Evolutionary conservation across 1,140 invertebrate genomes (phyloP).

Genomic region (Brachionus angularis): DNA sequence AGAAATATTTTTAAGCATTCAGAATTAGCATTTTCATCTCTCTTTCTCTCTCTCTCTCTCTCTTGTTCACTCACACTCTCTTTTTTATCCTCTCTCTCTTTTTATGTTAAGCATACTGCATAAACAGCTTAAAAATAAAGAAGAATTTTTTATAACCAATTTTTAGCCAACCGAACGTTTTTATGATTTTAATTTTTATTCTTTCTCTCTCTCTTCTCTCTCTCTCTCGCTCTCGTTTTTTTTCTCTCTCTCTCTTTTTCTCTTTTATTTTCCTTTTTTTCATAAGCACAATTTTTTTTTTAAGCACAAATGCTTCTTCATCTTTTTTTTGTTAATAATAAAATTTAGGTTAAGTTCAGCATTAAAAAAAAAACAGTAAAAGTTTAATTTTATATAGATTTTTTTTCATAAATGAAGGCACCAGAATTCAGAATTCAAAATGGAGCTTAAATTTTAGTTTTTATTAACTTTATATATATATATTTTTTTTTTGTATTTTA

Average conservation of each 20-base stretch:
- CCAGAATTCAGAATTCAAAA: constrained; percentile 13
- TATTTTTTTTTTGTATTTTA: too few species aligned
- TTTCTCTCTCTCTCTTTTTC: background rate
- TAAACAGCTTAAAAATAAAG: constrained; percentile 43
- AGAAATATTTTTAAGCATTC: constrained; percentile 13
- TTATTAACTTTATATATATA: too few species aligned
- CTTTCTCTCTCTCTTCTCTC: background rate
- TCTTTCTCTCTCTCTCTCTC: background rate
- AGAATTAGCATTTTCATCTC: constrained; percentile 37
- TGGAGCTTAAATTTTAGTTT: too few species aligned
- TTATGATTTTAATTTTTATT: too few species aligned
- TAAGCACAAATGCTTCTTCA: background rate
- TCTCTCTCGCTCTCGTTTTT: background rate
- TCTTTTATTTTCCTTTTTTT: background rate
- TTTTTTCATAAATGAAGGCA: background rate
- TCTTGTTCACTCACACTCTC: too few species aligned
- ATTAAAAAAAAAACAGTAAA: constrained; percentile 3
- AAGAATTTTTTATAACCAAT: constrained; percentile 33
- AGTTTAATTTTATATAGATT: constrained; percentile 1
- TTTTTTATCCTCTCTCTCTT: too few species aligned
- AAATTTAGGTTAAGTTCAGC: constrained; percentile 40
- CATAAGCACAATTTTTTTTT: too few species aligned
- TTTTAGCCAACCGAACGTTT: constrained; percentile 40
- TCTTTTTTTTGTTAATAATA: background rate
- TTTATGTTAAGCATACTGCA: constrained; percentile 43